phyloP scores from a whole-genome alignment of 2,113 vertebrate genomes.

The Clarias macrocephalus region DNA sequence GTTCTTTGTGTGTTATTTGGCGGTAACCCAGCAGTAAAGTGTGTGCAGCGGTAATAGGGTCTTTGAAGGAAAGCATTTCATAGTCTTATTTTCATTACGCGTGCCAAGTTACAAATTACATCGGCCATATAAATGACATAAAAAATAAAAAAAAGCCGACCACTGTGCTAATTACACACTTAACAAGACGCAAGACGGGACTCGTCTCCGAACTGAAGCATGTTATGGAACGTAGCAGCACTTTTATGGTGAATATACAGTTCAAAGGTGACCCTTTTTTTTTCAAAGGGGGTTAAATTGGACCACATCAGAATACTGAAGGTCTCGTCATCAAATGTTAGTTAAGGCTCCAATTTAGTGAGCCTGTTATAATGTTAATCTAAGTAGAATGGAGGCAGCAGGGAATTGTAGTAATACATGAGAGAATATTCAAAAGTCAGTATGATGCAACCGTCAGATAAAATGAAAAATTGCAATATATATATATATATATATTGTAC shows the following conservation, averaged over 20 bases:
- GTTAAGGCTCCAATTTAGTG: not conserved
- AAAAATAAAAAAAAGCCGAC: not conserved
- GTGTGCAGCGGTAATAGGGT: conserved; percentile 5
- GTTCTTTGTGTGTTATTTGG: conserved; percentile 6
- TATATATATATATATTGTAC: too few relatives aligned
- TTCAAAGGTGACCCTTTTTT: not conserved
- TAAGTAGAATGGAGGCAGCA: not conserved
- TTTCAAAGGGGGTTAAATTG: not conserved
- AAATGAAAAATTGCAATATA: not conserved
- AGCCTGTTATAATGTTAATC: not conserved
- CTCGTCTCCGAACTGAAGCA: not conserved
- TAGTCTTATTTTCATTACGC: not conserved
- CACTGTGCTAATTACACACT: not conserved
- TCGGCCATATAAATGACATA: conserved; percentile 12
- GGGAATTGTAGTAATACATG: not conserved
- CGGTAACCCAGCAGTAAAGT: conserved; percentile 4
- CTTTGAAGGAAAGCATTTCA: conserved; percentile 10
- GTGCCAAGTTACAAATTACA: conserved; percentile 5
- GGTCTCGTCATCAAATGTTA: not conserved
- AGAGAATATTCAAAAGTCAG: not conserved
- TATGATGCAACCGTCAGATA: not conserved
- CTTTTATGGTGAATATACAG: not conserved
- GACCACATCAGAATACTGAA: not conserved
- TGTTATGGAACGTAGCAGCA: not conserved
- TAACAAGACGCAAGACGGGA: not conserved